Evolutionary conservation across 2,888 invertebrate genomes (phyloP).

Genomic region (Leucophenga maculata): DNA sequence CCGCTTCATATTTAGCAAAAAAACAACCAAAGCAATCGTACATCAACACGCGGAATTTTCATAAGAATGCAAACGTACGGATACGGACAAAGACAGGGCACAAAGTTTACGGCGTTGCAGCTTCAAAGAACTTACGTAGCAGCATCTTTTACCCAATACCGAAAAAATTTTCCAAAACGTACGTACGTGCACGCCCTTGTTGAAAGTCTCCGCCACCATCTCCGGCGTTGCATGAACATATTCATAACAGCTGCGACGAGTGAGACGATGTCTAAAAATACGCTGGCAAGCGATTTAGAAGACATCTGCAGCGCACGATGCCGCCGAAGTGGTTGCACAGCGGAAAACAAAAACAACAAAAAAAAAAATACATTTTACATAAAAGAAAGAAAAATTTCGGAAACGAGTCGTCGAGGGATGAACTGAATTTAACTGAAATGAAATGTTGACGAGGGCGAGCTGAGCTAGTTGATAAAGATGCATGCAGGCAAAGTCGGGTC

Average conservation of each 20-base stretch:
- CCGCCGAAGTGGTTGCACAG: too few relatives aligned
- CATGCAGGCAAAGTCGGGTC: constrained; percentile 18
- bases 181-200: too few relatives aligned
- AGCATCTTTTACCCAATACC: constrained; percentile 20
- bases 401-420: constrained; percentile 50
- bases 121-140: constrained; percentile 39
- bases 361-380: too few relatives aligned
- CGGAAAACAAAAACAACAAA: too few relatives aligned
- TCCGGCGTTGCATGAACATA: background rate
- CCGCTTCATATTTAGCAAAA: background rate
- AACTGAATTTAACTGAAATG: constrained; percentile 42
- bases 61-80: constrained; percentile 29
- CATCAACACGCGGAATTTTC: background rate
- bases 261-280: background rate
- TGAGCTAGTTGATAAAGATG: background rate
- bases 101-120: constrained; percentile 28
- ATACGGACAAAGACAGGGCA: constrained; percentile 19
- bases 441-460: too few relatives aligned
- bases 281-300: background rate
- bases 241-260: background rate
- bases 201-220: too few relatives aligned
- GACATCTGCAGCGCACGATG: too few relatives aligned
- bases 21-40: background rate
- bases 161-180: too few relatives aligned
- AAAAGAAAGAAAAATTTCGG: constrained; percentile 10